Base-by-base conservation (phyloP, 2,797 vertebrate genomes). In the Anableps anableps region DNA sequence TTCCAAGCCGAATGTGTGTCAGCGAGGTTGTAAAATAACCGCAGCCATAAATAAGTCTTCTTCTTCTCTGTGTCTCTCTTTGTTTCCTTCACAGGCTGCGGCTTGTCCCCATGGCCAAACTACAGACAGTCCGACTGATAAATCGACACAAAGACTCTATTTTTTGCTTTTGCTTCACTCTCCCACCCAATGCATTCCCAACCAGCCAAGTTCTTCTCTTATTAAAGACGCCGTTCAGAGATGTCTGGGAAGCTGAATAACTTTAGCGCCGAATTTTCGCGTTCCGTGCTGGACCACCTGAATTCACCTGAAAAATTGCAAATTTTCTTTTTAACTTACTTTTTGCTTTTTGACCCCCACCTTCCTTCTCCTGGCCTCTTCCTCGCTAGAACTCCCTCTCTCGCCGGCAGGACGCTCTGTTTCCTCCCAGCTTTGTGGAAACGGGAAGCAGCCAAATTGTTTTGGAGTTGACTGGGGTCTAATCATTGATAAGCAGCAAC, bases 401-500 rank as follows among this genome's bases (percentile, higher is more conserved):
- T 81, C 81, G 58, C 68, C 23, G 86, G 85, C 91, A 94, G 94
- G 94, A 95, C 94, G 93, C 94, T 80, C 70, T 70, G 89, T 80
- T 95, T 96, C 95, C 95, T 96, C 93, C 90, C 58, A 68, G 73
- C 87, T 89, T 88, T 95, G 92, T 95, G 94, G 89, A 90, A 93
- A 95, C 93, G 95, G 95, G 94, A 96, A 96, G 88, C 92, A 72
- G 88, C 92, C 79, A 87, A 86, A 95, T 95, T 95, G 95, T 95
- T 91, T 92, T 91, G 87, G 89, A 90, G 80, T 77, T 83, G 88
- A 85, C 82, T 84, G 88, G 80, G 88, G 88, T 92, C 93, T 93
- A 94, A 95, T 95, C 92, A 95, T 95, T 95, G 92, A 94, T 94
- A 81, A 91, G 85, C 80, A 76, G 76, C 62, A 82, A 82, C 80